Evolutionary conservation across 2,113 vertebrate genomes (phyloP), one percentile per base, ranked within the genome.

Genomic region (Cyanoderma ruficeps): DNA sequence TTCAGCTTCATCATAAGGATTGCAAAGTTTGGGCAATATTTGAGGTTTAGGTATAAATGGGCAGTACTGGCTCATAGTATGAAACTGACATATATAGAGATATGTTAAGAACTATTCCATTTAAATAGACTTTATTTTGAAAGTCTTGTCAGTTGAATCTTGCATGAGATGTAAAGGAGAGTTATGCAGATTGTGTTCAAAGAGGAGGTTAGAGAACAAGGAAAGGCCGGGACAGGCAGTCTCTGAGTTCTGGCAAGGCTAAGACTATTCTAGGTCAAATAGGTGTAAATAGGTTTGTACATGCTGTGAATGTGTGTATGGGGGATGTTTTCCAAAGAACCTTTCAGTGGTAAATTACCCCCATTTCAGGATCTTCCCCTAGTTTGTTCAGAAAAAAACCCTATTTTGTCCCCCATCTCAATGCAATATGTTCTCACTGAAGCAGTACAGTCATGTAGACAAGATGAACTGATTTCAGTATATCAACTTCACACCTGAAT

Each of bases 231-330:
- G 21, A 31, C 2, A 5, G 30, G 27, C 18, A 55, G 21, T 4
- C 12, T 90, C 11, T 49, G n/a, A 12, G 16, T 46, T 20, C 55
- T 83, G 17, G 35, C 22, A 52, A 53, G 24, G 27, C 8, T 31
- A 13, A 52, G 16, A 41, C 0, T 1, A 15, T 67, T 76, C 37
- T 23, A 44, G 42, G 21, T 63, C 61, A 86, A 57, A 79, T 2
- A 44, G 17, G 27, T 70, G 21, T 17, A 76, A 59, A 57, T 8
- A 7, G 3, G 21, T 3, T 9, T 18, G n/a, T 15, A 24, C 15
- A 15, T 0, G 0, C 7, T 50, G 21, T 41, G 5, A 63, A 18
- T 28, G 24, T 33, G 3, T 24, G 3, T 18, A 33, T 13, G 2
- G 10, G 4, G 24, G 57, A 24, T 0, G 1, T 76, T 76, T 83